Conservation (phyloP, 2,888 invertebrate species). For the Harpalus rubripes region DNA sequence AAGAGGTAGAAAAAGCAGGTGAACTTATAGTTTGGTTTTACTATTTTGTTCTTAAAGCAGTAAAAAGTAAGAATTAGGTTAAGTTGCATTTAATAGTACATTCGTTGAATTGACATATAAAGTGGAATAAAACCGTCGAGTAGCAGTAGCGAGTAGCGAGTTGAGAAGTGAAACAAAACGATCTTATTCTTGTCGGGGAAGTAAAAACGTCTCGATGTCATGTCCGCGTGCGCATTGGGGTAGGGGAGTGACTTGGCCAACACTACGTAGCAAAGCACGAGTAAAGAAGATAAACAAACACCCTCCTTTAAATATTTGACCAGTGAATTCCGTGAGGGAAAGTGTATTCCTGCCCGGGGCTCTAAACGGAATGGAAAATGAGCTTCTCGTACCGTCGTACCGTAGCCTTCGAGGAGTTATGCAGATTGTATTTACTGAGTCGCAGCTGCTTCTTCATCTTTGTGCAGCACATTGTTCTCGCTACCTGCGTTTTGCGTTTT, state of each 20-base stretch:
- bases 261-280: conserved; percentile 63
- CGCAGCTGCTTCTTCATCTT: conserved; percentile 64
- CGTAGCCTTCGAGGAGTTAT: conserved; percentile 63
- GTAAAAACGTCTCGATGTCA: conserved; percentile 39
- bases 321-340: conserved; percentile 61
- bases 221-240: conserved; percentile 20
- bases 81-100: conserved; percentile 1
- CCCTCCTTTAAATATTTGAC: conserved; percentile 66
- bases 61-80: conserved; percentile 3
- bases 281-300: conserved; percentile 65
- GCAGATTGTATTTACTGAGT: conserved; percentile 66
- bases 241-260: conserved; percentile 53
- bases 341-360: conserved; percentile 51
- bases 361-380: conserved; percentile 66
- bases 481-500: conserved; percentile 15
- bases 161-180: conserved; percentile 20
- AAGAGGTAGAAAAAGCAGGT: conserved; percentile 13
- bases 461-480: conserved; percentile 51
- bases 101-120: background rate
- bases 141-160: background rate
- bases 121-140: background rate
- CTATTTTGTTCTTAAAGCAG: background rate
- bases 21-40: conserved; percentile 12
- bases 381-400: conserved; percentile 59
- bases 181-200: conserved; percentile 18